Percentiles rank a stretch among this genome's conserved stretches.
Evolutionary conservation across 2,797 vertebrate genomes (phyloP).

Genomic region (Masticophis lateralis): DNA sequence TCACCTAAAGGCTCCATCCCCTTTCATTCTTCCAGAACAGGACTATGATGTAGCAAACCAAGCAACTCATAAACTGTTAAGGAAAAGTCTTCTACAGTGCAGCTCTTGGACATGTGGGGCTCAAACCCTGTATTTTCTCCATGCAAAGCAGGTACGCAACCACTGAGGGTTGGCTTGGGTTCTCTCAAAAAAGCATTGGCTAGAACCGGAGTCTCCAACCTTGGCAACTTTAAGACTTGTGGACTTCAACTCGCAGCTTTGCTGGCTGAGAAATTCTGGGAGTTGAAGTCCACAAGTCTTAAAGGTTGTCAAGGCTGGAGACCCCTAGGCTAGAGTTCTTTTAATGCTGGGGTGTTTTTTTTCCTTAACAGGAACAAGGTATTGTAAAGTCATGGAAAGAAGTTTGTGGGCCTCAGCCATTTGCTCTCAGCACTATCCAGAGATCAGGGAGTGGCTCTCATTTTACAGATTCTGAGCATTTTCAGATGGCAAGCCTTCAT

Average conservation of each 20-base stretch:
- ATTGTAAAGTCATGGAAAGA: background rate
- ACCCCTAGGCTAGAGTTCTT: too few species aligned
- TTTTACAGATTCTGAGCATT: background rate
- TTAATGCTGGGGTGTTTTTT: too few species aligned
- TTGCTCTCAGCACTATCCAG: background rate
- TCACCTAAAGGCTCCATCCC: background rate
- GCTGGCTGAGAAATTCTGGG: too few species aligned
- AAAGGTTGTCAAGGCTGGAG: too few species aligned
- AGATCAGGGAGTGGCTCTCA: background rate
- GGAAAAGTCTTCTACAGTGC: background rate
- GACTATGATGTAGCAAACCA: background rate
- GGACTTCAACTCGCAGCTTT: too few species aligned
- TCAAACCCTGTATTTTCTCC: background rate
- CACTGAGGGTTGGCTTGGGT: background rate
- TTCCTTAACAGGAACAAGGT: too few species aligned
- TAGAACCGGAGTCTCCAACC: too few species aligned
- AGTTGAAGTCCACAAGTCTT: too few species aligned
- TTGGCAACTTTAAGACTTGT: too few species aligned
- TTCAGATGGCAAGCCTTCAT: background rate
- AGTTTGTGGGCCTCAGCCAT: background rate
- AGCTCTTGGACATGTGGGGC: background rate
- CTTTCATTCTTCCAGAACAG: background rate
- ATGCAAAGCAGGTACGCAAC: background rate
- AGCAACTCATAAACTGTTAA: background rate
- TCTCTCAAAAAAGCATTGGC: background rate